Conservation (phyloP, 2,797 vertebrate genomes). For the Anableps anableps region DNA sequence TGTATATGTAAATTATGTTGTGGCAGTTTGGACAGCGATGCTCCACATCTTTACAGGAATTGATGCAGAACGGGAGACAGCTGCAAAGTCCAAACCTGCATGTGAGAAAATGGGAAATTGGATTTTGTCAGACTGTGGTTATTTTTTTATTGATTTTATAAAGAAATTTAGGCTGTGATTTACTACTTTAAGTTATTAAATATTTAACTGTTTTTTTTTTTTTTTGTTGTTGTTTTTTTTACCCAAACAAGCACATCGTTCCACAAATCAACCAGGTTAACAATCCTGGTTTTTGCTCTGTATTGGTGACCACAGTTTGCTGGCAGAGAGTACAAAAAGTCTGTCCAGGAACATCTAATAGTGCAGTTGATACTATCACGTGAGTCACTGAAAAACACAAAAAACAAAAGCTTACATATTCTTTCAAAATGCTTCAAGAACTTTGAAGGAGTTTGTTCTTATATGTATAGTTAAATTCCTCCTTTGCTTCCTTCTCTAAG, state of each 20-base stretch:
- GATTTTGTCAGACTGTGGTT: neutral
- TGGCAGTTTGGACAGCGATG: slow-evolving; percentile 77
- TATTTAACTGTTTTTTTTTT: neutral
- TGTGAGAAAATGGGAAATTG: neutral
- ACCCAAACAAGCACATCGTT: slow-evolving; percentile 65
- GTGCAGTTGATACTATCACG: slow-evolving; percentile 35
- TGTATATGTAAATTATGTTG: slow-evolving; percentile 66
- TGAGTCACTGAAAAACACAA: slow-evolving; percentile 62
- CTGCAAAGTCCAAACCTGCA: slow-evolving; percentile 75
- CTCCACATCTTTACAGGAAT: slow-evolving; percentile 78
- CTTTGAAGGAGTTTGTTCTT: neutral
- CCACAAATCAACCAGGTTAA: slow-evolving; percentile 77
- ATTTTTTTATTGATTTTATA: neutral
- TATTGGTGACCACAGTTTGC: slow-evolving; percentile 78
- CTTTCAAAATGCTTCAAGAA: neutral
- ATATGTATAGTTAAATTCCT: neutral
- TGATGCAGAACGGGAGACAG: slow-evolving; percentile 79
- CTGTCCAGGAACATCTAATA: slow-evolving; percentile 71
- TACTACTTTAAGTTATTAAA: neutral
- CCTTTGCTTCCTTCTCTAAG: neutral
- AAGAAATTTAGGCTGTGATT: neutral
- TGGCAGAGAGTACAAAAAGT: slow-evolving; percentile 83
- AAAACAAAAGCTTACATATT: neutral
- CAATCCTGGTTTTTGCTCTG: slow-evolving; percentile 68
- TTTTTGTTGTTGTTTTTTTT: too few relatives aligned